Base-by-base conservation (phyloP, 1,140 invertebrate genomes). In the Drosophila bifasciata region DNA sequence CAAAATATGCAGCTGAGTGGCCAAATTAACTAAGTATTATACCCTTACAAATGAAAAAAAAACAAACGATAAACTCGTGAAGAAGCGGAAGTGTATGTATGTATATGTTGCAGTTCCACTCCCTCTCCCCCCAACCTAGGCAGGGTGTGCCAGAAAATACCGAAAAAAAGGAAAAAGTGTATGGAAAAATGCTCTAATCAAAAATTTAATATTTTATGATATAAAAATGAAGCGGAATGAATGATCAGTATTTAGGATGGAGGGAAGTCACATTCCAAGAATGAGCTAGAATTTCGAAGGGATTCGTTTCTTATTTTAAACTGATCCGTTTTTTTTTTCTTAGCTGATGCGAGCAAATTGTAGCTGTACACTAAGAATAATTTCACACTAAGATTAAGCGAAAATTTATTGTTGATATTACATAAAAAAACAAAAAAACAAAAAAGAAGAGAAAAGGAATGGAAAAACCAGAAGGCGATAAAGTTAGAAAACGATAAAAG, bases 361-460 rank as follows among this genome's bases (percentile, higher is more conserved):
- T 86, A 86, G 81, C 68, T 77, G 60, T 88, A 88, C 76, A 81
- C 67, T 86, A 88, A 88, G 64, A 80, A 77, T 85, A 68, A 88
- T 88, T 88, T 88, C 70, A 79, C 69, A 68, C 78, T 83, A 83
- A 88, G 57, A 68, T 88, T 88, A 88, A 88, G 84, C 88, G 69
- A 88, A 85, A 73, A 76, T 83, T 88, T 80, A 88, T 88, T 88
- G 83, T 88, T 88, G 83, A 88, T 88, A 88, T 83, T 88, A 88
- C 75, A 81, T 83, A 76, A 76, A 75, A 56, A 67, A 39, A 23
- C 23, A 59, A 61, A 19, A 28, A 51, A 75, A 56, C 63, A 39
- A 23, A 4, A 59, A 61, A 19, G 32, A 51, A 43, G 43, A 23
- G 28, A 57, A 39, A 28, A 9, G 28, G 3, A 25, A 25, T 25